Base-by-base conservation (phyloP, 53 echinoderm and acorn worm genomes). In the Astropecten irregularis region DNA sequence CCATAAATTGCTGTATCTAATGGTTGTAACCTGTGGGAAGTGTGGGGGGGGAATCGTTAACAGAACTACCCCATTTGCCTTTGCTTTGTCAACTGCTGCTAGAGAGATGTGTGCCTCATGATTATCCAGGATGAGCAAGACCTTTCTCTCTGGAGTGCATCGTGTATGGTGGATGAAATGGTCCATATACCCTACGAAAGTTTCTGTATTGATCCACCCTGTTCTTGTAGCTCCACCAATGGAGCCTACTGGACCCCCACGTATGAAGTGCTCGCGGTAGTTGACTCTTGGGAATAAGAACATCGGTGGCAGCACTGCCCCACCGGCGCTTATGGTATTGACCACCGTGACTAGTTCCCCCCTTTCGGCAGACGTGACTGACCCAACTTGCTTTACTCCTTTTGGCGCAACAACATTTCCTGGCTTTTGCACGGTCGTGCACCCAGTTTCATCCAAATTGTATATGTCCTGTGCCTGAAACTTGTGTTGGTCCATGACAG, bases 151-250 rank as follows among this genome's bases (percentile, higher is more conserved):
- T 58, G 74, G 64, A 49, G 73, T 48, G 73, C 42, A 42, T 22
- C 74, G 31, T 69, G 70, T 84, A 70, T 83, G 85, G 40, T 84
- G 44, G 21, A 84, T 53, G 71, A 91, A 84, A 61, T 91, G 92
- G 14, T 38, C 36, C 54, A 91, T 70, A 44, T 84, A 91, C 20
- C 59, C 49, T 18, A 84, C 77, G 37, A 88, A 88, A 38, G 74
- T 84, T 26, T 87, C 69, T 46, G 34, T 71, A 48, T 88, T 84
- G 84, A 91, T 91, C 88, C 92, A 91, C 47, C 92, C 88, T 18
- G 92, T 63, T 62, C 57, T 47, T 32, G 68, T 77, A 30, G 84
- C 87, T 36, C 16, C 67, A 10, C 83, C 84, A 55, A 57, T 84
- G 35, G 85, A 89, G 44, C 89, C 82, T 51, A 68, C 25, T 40